Evolutionary conservation across 2,888 invertebrate species (phyloP), one percentile per base, ranked within the genome.

Genomic region (Malthinus flaveolus): DNA sequence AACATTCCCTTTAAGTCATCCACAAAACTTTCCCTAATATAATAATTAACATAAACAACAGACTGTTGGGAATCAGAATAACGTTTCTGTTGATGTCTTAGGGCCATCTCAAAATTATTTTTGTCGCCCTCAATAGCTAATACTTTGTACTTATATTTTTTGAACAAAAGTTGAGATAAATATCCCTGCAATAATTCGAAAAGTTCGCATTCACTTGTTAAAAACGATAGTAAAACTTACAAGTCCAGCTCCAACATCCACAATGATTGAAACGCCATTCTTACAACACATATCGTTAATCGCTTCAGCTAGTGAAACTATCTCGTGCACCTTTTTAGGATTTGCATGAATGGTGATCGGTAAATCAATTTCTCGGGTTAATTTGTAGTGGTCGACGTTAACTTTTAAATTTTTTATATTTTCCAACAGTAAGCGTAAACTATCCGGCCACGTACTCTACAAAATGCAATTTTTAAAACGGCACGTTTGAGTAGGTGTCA

Each of bases 241-340:
- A 80, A 91, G 78, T 5, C 91, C 91, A 10, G 87, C 85, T 9
- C 91, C 91, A 67, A 91, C 81, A 75, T 91, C 91, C 0, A 91
- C 81, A 12, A 91, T 78, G 1, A 82, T 76, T 46, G 81, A 74
- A 55, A 85, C 81, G 6, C 77, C 73, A 6, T 74, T 70, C 31
- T 76, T 65, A n/a, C 71, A 66, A 67, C 86, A 87, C 45, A 83
- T 67, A 12, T 75, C 67, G 54, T 81, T 75, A 12, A 88, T 80
- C 65, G 85, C 77, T 32, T 82, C 77, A 1, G 87, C 83, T 46
- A 91, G 75, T 65, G 82, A 78, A 8, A 81, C 66, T 44, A 91
- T 87, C 79, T 91, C 91, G 64, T 91, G 89, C 59, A 81, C 81
- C 73, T 91, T 91, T 69, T 91, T 91, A 0, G 68, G 62, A 63